Conservation (phyloP, 2,888 invertebrate genomes). For the Erynnis tages region DNA sequence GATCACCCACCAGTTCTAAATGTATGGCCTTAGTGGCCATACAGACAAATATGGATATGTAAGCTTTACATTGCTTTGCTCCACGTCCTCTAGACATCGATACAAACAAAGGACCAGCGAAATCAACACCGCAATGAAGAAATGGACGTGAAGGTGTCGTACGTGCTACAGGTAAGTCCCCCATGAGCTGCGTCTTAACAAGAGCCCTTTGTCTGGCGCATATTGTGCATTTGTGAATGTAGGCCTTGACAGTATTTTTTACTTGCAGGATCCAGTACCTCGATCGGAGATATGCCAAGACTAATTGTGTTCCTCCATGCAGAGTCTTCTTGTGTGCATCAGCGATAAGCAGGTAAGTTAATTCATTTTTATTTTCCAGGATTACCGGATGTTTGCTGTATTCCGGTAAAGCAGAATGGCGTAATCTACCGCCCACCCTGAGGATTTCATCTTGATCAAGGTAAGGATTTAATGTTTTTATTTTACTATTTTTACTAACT, state of each 20-base stretch:
- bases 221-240: conserved; percentile 33
- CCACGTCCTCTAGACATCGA: conserved; percentile 36
- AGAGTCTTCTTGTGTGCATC: conserved; percentile 32
- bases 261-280: conserved; percentile 37
- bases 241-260: conserved; percentile 31
- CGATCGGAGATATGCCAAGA: conserved; percentile 34
- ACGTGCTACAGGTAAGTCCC: conserved; percentile 34
- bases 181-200: conserved; percentile 36
- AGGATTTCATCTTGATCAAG: conserved; percentile 30
- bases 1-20: conserved; percentile 37
- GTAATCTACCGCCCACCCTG: conserved; percentile 36
- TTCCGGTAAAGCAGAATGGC: conserved; percentile 22
- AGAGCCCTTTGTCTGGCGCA: conserved; percentile 33
- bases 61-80: conserved; percentile 33
- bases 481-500: conserved; percentile 6
- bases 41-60: conserved; percentile 39
- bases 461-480: conserved; percentile 34
- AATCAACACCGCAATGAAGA: conserved; percentile 36
- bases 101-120: conserved; percentile 36
- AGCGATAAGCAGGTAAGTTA: conserved; percentile 32
- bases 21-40: conserved; percentile 37
- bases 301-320: conserved; percentile 32
- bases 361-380: conserved; percentile 29
- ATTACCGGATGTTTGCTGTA: conserved; percentile 33
- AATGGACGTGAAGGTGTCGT: conserved; percentile 36